These are phyloP conservation scores for Zaprionus obscuricornis DNA, from an alignment of 2,888 invertebrate species.

Conservation along the genomic window DNA sequence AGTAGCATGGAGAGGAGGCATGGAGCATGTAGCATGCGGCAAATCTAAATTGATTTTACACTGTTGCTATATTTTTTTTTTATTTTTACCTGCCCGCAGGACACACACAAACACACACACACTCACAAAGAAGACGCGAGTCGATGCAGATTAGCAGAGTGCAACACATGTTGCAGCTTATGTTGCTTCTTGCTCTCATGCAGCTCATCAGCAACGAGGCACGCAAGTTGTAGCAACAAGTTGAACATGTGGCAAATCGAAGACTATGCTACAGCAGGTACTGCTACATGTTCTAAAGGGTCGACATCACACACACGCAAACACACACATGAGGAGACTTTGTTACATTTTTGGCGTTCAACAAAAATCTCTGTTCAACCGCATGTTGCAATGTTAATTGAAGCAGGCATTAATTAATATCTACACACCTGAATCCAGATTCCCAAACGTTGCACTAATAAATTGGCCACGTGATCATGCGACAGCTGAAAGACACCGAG, in stretches of 20 bases:
- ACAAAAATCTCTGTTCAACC: conserved; percentile 72
- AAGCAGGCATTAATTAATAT: conserved; percentile 83
- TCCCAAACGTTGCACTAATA: too few species aligned
- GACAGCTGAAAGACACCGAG: too few species aligned
- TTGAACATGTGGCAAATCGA: conserved; percentile 55
- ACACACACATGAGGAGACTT: too few species aligned
- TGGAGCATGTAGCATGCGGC: conserved; percentile 29
- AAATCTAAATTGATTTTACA: conserved; percentile 81
- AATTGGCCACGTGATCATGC: conserved; percentile 38
- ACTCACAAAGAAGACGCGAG: conserved; percentile 25
- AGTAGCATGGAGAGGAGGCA: neutral
- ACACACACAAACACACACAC: conserved; percentile 41
- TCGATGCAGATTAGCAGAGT: conserved; percentile 65
- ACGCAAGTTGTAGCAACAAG: conserved; percentile 77
- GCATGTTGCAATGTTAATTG: conserved; percentile 83
- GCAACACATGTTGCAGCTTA: conserved; percentile 63
- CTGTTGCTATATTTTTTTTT: conserved; percentile 35
- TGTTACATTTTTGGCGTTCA: conserved; percentile 42
- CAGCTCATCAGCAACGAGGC: conserved; percentile 69
- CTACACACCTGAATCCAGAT: conserved; percentile 57
- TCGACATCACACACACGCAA: too few species aligned
- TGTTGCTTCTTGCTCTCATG: conserved; percentile 39
- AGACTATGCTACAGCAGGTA: conserved; percentile 17
- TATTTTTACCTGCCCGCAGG: conserved; percentile 62
- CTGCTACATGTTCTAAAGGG: conserved; percentile 16